Base-by-base conservation (phyloP, 2,797 vertebrate species). In the Erithacus rubecula region DNA sequence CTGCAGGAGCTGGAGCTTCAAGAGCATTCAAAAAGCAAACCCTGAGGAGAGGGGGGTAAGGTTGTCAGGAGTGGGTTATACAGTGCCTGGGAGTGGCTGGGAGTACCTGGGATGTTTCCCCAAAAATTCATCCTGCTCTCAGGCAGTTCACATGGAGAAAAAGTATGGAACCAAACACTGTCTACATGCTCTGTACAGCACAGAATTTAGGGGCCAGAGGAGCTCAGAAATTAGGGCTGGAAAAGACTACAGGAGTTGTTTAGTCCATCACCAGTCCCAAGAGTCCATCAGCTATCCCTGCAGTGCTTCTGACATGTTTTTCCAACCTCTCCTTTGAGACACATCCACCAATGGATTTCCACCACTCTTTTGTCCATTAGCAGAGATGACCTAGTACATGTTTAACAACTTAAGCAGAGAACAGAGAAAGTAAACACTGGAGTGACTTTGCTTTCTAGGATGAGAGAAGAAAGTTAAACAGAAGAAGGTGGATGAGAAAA, bases 21-120 rank as follows among this genome's bases (percentile, higher is more conserved):
- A 43, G 32, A 56, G 11, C 21, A 34, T 52, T 67, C 53, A 75
- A 85, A 81, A 43, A 53, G 43, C 36, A 84, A 58, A 72, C 4
- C 21, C 14, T 0, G 0, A 68, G 63, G 39, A 84, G 58, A 75
- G 34, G 10, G 7, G 55, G 5, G 5, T 7, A 32, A 29, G 10
- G 51, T 69, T 87, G 27, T 39, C 34, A 36, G n/a, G 24, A 30
- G 3, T 29, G 56, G 60, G 20, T 44, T 62, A n/a, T 36, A 24
- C 21, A 55, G 56, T 36, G 43, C 11, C 64, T 59, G 27, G 37
- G 22, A 53, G 43, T 1, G 0, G 30, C 5, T 76, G 30, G 34
- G 14, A 12, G 4, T 39, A 29, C n/a, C 32, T 22, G 11, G 21
- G 36, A 37, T 64, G 41, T 49, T 81, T 24, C 49, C 21, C 7